These are phyloP conservation scores for Labeo catla DNA, from an alignment of 2,113 vertebrate species.

Conservation along the genomic window DNA sequence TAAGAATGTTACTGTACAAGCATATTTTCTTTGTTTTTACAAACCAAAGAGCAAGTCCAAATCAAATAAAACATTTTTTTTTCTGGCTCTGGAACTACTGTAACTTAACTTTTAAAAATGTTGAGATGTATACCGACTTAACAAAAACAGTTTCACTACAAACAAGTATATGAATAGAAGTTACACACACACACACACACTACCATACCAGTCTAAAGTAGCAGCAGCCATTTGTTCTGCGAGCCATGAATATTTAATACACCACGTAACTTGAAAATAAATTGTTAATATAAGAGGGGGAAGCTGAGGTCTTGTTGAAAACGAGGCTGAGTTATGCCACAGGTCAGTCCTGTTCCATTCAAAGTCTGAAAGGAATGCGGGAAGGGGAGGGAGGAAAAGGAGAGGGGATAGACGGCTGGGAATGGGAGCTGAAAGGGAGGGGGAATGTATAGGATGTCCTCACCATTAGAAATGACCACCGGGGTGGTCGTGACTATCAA, in stretches of 20 bases:
- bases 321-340: constrained; percentile 21
- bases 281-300: constrained; percentile 42
- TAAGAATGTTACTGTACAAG: not conserved
- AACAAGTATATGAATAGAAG: not conserved
- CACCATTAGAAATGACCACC: constrained; percentile 16
- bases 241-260: constrained; percentile 23
- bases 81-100: not conserved
- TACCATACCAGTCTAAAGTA: not conserved
- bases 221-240: constrained; percentile 31
- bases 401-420: constrained; percentile 9
- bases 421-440: not conserved
- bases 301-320: constrained; percentile 23
- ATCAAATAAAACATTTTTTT: not conserved
- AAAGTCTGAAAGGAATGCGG: constrained; percentile 46
- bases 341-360: constrained; percentile 42
- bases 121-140: not conserved
- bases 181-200: not conserved
- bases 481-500: constrained; percentile 30
- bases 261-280: constrained; percentile 42
- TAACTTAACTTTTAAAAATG: not conserved
- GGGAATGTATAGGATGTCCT: constrained; percentile 27
- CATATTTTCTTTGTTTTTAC: not conserved
- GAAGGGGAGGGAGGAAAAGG: constrained; percentile 15
- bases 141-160: not conserved
- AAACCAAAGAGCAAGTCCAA: not conserved